A percentile compares a stretch with the other conserved stretches of the same genome.
These are phyloP conservation scores for Desmodus rotundus DNA, from an alignment of 2,113 vertebrate species.

Conservation along the genomic window DNA sequence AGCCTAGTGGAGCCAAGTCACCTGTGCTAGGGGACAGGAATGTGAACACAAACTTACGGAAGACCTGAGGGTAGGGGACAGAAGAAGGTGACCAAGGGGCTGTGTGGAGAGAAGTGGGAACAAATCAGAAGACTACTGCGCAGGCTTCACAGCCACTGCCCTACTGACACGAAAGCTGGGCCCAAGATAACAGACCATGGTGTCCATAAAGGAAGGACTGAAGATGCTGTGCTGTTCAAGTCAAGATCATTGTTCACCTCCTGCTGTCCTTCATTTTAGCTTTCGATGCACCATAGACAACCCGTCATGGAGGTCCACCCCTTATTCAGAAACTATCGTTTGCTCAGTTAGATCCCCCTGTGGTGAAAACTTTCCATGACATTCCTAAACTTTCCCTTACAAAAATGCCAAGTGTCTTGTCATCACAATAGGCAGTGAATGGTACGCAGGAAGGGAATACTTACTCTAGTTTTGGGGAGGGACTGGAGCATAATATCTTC, in stretches of 20 bases:
- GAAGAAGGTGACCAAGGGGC: background rate
- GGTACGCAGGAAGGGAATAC: background rate
- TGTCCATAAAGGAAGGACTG: background rate
- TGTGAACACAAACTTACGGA: background rate
- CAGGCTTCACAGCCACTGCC: fast-evolving
- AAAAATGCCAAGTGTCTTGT: background rate
- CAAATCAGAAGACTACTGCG: background rate
- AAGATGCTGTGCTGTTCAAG: background rate
- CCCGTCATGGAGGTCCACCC: background rate
- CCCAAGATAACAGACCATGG: background rate
- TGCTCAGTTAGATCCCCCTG: background rate
- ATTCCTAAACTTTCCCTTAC: background rate
- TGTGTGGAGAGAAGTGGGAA: background rate
- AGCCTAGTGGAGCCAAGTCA: background rate
- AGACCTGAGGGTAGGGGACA: background rate
- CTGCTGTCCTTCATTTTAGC: background rate
- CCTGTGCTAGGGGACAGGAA: background rate
- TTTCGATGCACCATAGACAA: background rate
- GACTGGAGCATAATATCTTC: background rate
- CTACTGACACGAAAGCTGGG: background rate
- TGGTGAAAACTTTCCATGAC: background rate
- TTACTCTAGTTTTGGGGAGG: background rate
- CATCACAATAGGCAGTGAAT: background rate
- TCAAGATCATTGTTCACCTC: background rate
- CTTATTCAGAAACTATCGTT: background rate